phyloP scores from a whole-genome alignment of 2,888 invertebrate genomes.

The Pogonocherus hispidulus region DNA sequence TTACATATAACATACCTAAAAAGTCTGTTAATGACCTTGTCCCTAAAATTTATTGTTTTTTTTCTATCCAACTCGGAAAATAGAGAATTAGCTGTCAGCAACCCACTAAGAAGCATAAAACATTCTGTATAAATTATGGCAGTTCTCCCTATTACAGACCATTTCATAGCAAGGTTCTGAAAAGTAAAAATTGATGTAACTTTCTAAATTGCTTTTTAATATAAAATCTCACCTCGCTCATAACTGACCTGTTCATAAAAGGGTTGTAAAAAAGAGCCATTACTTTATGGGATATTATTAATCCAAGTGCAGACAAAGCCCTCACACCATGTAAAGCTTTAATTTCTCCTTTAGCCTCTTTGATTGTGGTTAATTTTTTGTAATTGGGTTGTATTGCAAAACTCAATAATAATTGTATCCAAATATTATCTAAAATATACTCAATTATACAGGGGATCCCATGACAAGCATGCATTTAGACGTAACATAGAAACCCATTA shows the following conservation, averaged over 20 bases:
- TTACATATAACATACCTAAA: constrained; percentile 74
- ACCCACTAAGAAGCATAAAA: constrained; percentile 74
- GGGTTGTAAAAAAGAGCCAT: constrained; percentile 75
- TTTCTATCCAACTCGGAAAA: constrained; percentile 71
- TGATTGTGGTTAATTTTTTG: constrained; percentile 65
- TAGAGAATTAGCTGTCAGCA: constrained; percentile 72
- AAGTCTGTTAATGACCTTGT: constrained; percentile 71
- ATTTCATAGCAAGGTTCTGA: constrained; percentile 68
- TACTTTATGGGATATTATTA: constrained; percentile 73
- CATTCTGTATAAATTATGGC: constrained; percentile 76
- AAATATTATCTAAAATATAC: constrained; percentile 33
- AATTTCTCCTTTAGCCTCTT: constrained; percentile 68
- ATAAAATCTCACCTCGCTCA: constrained; percentile 69
- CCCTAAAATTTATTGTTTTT: constrained; percentile 70
- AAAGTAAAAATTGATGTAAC: constrained; percentile 38
- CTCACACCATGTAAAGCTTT: constrained; percentile 72
- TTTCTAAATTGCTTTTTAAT: not conserved
- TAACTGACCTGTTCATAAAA: constrained; percentile 72
- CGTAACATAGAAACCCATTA: too few relatives aligned
- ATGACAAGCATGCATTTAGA: too few relatives aligned
- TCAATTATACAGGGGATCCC: too few relatives aligned
- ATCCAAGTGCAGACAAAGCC: constrained; percentile 71
- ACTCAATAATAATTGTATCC: constrained; percentile 63
- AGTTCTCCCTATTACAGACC: constrained; percentile 74
- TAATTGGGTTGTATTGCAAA: constrained; percentile 72